These are phyloP conservation scores for Muscina levida DNA, from an alignment of 2,888 invertebrate species.

Conservation along the genomic window DNA sequence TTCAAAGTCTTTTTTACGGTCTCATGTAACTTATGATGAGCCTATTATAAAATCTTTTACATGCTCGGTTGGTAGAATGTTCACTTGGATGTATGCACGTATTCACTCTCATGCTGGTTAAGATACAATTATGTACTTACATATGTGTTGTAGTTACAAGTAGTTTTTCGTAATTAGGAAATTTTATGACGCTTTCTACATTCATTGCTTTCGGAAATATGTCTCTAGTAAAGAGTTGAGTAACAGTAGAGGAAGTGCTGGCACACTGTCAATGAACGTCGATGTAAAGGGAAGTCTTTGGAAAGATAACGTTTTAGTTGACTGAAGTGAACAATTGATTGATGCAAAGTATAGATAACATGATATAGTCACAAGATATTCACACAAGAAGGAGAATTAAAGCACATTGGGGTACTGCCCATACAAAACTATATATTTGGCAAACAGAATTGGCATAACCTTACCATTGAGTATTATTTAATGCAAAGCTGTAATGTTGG, in stretches of 20 bases:
- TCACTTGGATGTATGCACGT: too few species aligned
- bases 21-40: slow-evolving; percentile 56
- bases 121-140: neutral
- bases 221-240: neutral
- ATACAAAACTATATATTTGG: too few species aligned
- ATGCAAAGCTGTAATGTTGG: too few species aligned
- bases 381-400: too few species aligned
- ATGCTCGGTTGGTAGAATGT: too few species aligned
- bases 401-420: too few species aligned
- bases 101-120: neutral
- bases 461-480: too few species aligned
- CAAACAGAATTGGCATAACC: too few species aligned
- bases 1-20: slow-evolving; percentile 54
- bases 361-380: too few species aligned
- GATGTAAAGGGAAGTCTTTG: neutral
- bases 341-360: too few species aligned
- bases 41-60: slow-evolving; percentile 57
- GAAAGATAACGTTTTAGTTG: too few species aligned
- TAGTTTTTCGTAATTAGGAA: slow-evolving; percentile 67
- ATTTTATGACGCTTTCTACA: slow-evolving; percentile 59
- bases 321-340: too few species aligned
- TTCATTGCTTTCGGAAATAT: slow-evolving; percentile 47
- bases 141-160: slow-evolving; percentile 40
- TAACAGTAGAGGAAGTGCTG: neutral
- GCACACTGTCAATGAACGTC: neutral